These are phyloP conservation scores for Oxytorus armatus DNA, from an alignment of 2,888 invertebrate species.

Conservation along the genomic window DNA sequence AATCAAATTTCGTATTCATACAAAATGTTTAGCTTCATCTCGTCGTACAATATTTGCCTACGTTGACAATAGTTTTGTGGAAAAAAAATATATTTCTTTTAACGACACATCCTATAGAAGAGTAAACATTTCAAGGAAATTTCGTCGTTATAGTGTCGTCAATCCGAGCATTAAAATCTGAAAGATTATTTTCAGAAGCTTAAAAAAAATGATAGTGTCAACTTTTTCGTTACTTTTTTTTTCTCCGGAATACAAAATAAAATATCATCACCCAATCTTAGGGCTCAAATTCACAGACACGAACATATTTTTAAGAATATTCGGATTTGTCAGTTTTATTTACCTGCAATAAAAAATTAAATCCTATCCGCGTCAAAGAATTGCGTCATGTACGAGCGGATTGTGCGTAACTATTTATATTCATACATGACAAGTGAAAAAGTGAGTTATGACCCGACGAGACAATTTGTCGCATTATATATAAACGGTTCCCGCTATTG, in stretches of 20 bases:
- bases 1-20: conserved; percentile 24
- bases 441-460: conserved; percentile 24
- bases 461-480: conserved; percentile 19
- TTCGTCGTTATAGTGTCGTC: no score
- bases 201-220: background rate
- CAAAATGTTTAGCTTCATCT: conserved; percentile 12
- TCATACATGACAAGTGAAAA: conserved; percentile 32
- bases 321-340: background rate
- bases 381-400: conserved; percentile 28
- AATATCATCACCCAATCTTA: background rate
- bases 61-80: no score
- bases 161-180: no score
- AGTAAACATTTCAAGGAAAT: no score
- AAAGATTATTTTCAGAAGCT: background rate
- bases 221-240: background rate
- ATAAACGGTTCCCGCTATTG: conserved; percentile 17
- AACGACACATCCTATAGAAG: no score
- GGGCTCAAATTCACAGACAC: background rate
- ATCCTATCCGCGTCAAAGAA: conserved; percentile 55
- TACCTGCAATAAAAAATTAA: conserved; percentile 43
- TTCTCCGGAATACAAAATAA: no score
- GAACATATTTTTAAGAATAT: background rate
- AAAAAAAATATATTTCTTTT: no score
- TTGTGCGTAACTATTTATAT: conserved; percentile 8
- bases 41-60: background rate